These are phyloP conservation scores for Chlorops oryzae DNA, from an alignment of 1,140 invertebrate genomes.

Conservation along the genomic window DNA sequence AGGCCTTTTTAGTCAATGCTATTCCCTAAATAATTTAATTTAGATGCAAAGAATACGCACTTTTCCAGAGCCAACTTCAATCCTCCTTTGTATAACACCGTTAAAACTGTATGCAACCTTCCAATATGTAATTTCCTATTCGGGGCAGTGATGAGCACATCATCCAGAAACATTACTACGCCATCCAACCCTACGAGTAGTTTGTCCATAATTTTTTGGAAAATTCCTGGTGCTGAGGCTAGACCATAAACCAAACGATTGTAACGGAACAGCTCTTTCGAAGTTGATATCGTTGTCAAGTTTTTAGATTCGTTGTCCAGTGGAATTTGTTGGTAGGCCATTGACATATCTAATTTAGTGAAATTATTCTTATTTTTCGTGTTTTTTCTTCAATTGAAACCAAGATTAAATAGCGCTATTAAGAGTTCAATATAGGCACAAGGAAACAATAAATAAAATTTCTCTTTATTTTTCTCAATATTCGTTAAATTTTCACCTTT, in stretches of 20 bases:
- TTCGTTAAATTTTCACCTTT: too few species aligned
- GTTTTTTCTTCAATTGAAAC: too few species aligned
- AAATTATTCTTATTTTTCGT: too few species aligned
- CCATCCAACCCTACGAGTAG: conserved; percentile 18
- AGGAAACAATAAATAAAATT: too few species aligned
- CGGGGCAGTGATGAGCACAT: conserved; percentile 18
- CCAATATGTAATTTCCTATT: conserved; percentile 1
- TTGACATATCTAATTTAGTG: conserved; percentile 15
- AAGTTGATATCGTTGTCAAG: conserved; percentile 20
- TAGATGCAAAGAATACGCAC: background rate
- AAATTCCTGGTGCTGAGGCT: conserved; percentile 26
- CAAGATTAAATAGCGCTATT: too few species aligned
- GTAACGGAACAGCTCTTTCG: conserved; percentile 17
- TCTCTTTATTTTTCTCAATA: too few species aligned
- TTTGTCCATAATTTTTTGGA: conserved; percentile 26
- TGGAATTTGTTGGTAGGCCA: conserved; percentile 23
- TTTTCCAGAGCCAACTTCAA: background rate
- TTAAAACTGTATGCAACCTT: background rate
- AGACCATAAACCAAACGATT: conserved; percentile 20
- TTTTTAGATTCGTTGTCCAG: conserved; percentile 13
- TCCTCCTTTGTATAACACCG: background rate
- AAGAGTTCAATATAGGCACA: too few species aligned
- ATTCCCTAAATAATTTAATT: conserved; percentile 49
- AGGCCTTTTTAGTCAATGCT: conserved; percentile 45
- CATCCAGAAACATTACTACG: conserved; percentile 23